These are phyloP conservation scores for Idaea dimidiata DNA, from an alignment of 2,888 invertebrate species.

Conservation along the genomic window DNA sequence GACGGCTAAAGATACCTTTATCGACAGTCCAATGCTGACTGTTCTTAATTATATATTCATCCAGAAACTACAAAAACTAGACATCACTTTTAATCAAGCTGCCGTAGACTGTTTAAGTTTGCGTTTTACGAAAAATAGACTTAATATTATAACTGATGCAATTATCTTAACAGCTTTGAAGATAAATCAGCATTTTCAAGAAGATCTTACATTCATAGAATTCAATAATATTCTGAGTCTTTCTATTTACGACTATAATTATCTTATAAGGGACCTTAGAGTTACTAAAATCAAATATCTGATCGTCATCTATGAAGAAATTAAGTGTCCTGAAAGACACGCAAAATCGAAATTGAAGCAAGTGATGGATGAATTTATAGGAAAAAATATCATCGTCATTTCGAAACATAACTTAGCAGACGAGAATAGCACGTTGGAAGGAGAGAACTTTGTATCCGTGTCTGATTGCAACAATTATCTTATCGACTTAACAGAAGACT, in stretches of 20 bases:
- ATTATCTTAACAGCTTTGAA: conserved; percentile 37
- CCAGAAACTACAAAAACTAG: conserved; percentile 35
- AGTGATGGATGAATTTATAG: conserved; percentile 28
- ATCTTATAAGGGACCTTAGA: conserved; percentile 35
- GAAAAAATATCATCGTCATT: conserved; percentile 32
- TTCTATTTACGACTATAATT: conserved; percentile 32
- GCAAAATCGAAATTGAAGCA: conserved; percentile 30
- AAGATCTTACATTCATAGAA: conserved; percentile 35
- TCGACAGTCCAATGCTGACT: conserved; percentile 40
- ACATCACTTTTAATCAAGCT: conserved; percentile 28
- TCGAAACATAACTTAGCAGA: conserved; percentile 27
- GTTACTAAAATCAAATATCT: conserved; percentile 29
- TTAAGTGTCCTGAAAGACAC: background rate
- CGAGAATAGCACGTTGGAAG: conserved; percentile 16
- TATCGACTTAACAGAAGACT: conserved; percentile 27
- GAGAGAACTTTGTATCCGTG: conserved; percentile 17
- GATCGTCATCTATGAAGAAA: conserved; percentile 37
- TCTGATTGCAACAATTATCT: conserved; percentile 32
- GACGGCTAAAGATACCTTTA: conserved; percentile 38
- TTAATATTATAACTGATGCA: conserved; percentile 35
- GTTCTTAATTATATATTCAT: conserved; percentile 40
- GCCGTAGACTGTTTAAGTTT: conserved; percentile 28
- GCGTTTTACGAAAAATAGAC: conserved; percentile 17
- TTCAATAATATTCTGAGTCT: conserved; percentile 39
- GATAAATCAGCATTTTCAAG: conserved; percentile 34